Base-by-base conservation (phyloP, 2,113 vertebrate species). In the Gobio gobio region DNA sequence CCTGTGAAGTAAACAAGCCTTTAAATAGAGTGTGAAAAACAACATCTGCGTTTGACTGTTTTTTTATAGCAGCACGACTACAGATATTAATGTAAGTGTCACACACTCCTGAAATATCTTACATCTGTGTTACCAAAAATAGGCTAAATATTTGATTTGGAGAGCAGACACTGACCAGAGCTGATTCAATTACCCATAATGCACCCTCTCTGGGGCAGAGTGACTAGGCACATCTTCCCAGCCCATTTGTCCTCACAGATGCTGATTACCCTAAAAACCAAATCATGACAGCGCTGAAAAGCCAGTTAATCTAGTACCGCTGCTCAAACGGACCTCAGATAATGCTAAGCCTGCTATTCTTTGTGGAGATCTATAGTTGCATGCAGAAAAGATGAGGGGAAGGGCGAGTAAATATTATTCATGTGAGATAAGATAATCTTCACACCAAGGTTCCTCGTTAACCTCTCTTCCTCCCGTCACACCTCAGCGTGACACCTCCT, bases 331-430 rank as follows among this genome's bases (percentile, higher is more conserved):
- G 58, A 74, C 70, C 22, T 14, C 13, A 70, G 74, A 78, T 68
- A 76, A 81, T 56, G 58, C 18, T 75, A 49, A 81, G 75, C 58
- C 73, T 0, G 20, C 16, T 20, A 29, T 51, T 82, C 49, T 58
- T 82, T 49, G 51, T 33, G 51, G 16, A 73, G 51, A 83, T 56
- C 29, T 16, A 3, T 51, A 45, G 61, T 58, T 59, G 68, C 66
- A 20, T 70, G 45, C 24, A 22, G 59, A 84, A 59, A 61, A 64
- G 59, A 58, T 81, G 64, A 81, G 49, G 59, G 59, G 68, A n/a
- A 68, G 54, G 78, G n/a, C 7, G 36, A 70, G 83, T 84, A 84
- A 84, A 59, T 72, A 76, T 70, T 24, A 64, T 79, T 80, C 16
- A 66, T 29, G 45, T 64, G 45, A 75, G 82, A 84, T 84, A 68